phyloP scores from a whole-genome alignment of 2,888 invertebrate genomes.

The Schrankia costaestrigalis region DNA sequence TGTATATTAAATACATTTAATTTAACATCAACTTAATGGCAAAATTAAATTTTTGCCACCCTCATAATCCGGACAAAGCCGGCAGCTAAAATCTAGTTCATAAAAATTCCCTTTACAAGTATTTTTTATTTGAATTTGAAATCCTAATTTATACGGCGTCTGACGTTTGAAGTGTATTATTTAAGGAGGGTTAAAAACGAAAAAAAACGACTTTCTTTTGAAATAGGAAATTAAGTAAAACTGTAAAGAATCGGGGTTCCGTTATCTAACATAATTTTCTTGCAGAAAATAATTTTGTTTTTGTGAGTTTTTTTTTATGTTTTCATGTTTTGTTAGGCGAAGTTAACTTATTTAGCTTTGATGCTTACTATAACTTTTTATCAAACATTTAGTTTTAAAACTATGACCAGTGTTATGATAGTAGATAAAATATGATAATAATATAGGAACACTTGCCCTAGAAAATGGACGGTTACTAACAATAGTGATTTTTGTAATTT shows the following conservation, averaged over 20 bases:
- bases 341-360: too few relatives aligned
- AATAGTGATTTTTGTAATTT: too few relatives aligned
- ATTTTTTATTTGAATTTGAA: slow-evolving; percentile 11
- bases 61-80: slow-evolving; percentile 2
- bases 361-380: too few relatives aligned
- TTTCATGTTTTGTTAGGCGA: too few relatives aligned
- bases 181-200: slow-evolving; percentile 2
- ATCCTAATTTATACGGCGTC: slow-evolving; percentile 9
- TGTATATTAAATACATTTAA: too few relatives aligned
- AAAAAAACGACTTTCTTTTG: slow-evolving; percentile 2
- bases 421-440: too few relatives aligned
- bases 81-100: slow-evolving; percentile 4
- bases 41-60: slow-evolving; percentile 1
- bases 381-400: too few relatives aligned
- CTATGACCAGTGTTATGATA: too few relatives aligned
- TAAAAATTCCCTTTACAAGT: slow-evolving; percentile 8
- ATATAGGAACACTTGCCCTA: too few relatives aligned
- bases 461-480: too few relatives aligned
- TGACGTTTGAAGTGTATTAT: slow-evolving; percentile 6
- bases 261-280: background rate
- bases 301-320: too few relatives aligned
- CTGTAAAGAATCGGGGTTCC: slow-evolving; percentile 3
- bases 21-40: background rate
- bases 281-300: background rate
- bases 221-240: slow-evolving; percentile 6